Conservation (phyloP, 2,113 vertebrate genomes). For the Litocranius walleri region DNA sequence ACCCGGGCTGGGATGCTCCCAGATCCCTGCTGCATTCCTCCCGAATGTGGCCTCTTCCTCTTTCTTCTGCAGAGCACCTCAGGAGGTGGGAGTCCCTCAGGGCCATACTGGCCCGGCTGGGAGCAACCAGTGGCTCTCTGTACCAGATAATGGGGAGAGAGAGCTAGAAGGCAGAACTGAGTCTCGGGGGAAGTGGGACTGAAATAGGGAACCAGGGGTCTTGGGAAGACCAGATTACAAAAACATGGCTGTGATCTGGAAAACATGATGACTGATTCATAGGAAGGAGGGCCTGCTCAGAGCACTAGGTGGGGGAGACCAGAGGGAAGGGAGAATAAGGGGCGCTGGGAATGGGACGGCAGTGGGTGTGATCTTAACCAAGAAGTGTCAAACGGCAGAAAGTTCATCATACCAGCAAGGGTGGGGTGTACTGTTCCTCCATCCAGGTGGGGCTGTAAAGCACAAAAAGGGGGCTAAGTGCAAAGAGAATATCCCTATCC, state of each 20-base stretch:
- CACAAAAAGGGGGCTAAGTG: slow-evolving; percentile 2
- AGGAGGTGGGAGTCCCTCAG: slow-evolving; percentile 61
- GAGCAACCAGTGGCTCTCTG: slow-evolving; percentile 29
- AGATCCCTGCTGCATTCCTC: neutral
- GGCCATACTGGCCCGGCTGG: neutral
- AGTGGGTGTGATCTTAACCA: slow-evolving; percentile 26
- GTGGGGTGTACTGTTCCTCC: slow-evolving; percentile 32
- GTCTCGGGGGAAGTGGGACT: neutral
- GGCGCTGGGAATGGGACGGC: neutral
- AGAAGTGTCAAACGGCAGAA: neutral
- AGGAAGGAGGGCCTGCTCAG: neutral
- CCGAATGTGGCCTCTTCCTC: neutral
- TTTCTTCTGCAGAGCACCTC: slow-evolving; percentile 69
- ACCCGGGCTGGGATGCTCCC: slow-evolving; percentile 29
- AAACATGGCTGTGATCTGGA: neutral
- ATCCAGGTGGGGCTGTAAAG: slow-evolving; percentile 56
- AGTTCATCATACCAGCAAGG: slow-evolving; percentile 53
- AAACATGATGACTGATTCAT: neutral
- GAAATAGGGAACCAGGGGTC: neutral
- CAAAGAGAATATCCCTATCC: neutral
- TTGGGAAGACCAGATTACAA: neutral
- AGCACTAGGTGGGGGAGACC: neutral
- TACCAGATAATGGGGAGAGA: slow-evolving; percentile 15
- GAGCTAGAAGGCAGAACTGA: neutral
- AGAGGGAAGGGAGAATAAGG: neutral